Evolutionary conservation across 2,797 vertebrate species (phyloP).

Genomic region (Cheirogaleus major): DNA sequence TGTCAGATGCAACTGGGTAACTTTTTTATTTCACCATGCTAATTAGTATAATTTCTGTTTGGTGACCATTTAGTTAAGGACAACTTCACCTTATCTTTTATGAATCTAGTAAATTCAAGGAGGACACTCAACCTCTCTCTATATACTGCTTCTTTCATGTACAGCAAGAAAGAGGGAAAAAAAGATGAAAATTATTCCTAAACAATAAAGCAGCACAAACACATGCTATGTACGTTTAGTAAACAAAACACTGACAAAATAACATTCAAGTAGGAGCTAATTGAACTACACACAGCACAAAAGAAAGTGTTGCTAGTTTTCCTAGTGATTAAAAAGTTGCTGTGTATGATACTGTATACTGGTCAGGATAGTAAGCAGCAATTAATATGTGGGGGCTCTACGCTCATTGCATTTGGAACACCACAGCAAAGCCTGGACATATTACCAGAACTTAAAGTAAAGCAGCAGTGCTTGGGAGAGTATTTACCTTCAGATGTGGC

Average conservation of each 20-base stretch:
- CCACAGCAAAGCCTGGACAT: not conserved
- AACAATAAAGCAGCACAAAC: slow-evolving; percentile 18
- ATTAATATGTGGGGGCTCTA: slow-evolving; percentile 48
- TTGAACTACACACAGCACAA: not conserved
- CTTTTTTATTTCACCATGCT: not conserved
- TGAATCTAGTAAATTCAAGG: not conserved
- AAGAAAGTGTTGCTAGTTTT: slow-evolving; percentile 53
- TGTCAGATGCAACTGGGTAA: not conserved
- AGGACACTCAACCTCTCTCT: not conserved
- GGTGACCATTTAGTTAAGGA: not conserved
- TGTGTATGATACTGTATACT: not conserved
- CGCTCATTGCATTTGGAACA: not conserved
- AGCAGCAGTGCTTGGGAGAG: not conserved
- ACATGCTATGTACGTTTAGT: not conserved
- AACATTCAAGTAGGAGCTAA: slow-evolving; percentile 14
- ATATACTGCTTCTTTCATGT: not conserved
- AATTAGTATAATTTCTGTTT: slow-evolving; percentile 4
- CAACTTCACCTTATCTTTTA: not conserved
- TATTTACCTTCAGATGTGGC: slow-evolving; percentile 34
- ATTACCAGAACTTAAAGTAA: not conserved
- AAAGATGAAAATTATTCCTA: not conserved
- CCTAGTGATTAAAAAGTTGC: slow-evolving; percentile 52
- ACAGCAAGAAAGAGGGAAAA: slow-evolving; percentile 44
- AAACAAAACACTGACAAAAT: slow-evolving; percentile 7
- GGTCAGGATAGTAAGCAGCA: not conserved